A percentile compares a stretch with the other conserved stretches of the same genome.
These are phyloP conservation scores for Muraenolepis orangiensis DNA, from an alignment of 2,797 vertebrate genomes.

Conservation along the genomic window DNA sequence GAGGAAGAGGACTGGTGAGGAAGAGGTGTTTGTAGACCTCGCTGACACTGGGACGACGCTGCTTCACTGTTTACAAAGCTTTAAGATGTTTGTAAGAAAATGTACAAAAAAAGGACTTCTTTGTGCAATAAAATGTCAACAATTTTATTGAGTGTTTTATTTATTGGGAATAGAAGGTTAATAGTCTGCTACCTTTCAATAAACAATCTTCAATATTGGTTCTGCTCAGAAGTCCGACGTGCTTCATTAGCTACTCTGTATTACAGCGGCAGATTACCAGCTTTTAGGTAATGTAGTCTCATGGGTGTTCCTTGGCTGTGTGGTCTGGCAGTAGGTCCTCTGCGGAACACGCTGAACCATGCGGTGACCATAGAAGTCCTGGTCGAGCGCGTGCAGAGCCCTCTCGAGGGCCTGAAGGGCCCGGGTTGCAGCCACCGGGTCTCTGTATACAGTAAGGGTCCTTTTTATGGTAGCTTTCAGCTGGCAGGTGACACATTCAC, in stretches of 20 bases:
- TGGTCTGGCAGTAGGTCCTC: slow-evolving; percentile 64
- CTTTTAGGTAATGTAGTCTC: slow-evolving; percentile 15
- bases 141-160: not conserved
- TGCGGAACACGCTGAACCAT: slow-evolving; percentile 88
- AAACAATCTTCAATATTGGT: not conserved
- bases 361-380: slow-evolving; percentile 91
- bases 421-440: slow-evolving; percentile 81
- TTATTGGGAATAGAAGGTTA: slow-evolving; percentile 16
- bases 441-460: slow-evolving; percentile 95
- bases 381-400: slow-evolving; percentile 70
- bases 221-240: too few species aligned
- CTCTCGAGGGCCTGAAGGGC: slow-evolving; percentile 83
- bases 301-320: not conserved
- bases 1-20: slow-evolving; percentile 28
- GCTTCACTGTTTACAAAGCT: slow-evolving; percentile 76
- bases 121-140: slow-evolving; percentile 73
- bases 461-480: slow-evolving; percentile 85
- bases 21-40: slow-evolving; percentile 21
- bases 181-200: not conserved
- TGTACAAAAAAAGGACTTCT: slow-evolving; percentile 43
- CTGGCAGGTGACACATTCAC: slow-evolving; percentile 89
- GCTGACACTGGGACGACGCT: slow-evolving; percentile 47
- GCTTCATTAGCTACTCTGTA: too few species aligned
- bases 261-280: too few species aligned
- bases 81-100: slow-evolving; percentile 65